Evolutionary conservation across 37 sponge, comb jelly and placozoan genomes (phyloP).

Genomic region (Chondrilla cf. caribensis): DNA sequence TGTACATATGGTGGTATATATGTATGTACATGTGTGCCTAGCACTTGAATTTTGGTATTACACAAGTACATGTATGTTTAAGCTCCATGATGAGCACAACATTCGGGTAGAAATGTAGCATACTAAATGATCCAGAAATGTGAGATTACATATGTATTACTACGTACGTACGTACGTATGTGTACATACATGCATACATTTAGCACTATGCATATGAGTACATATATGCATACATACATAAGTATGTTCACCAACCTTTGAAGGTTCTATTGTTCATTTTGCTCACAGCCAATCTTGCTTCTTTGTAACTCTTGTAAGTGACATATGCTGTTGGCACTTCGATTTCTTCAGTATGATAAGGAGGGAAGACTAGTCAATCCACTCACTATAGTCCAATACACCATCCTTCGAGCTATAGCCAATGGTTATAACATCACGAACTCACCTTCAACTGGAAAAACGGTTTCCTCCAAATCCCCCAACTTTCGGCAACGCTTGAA

Average conservation of each 20-base stretch:
- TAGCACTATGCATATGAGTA: neutral
- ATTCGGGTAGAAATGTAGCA: too few relatives aligned
- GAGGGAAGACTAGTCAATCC: too few relatives aligned
- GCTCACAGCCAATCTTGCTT: conserved; percentile 37
- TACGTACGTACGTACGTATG: too few relatives aligned
- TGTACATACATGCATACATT: neutral
- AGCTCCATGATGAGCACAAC: too few relatives aligned
- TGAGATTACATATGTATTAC: too few relatives aligned
- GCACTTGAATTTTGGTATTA: too few relatives aligned
- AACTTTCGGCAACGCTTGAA: conserved; percentile 38
- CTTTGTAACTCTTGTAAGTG: conserved; percentile 39
- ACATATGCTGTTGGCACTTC: conserved; percentile 38
- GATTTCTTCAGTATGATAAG: neutral
- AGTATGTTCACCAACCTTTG: conserved; percentile 8
- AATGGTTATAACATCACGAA: neutral
- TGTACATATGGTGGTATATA: too few relatives aligned
- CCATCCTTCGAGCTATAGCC: too few relatives aligned
- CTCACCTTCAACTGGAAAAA: conserved; percentile 41
- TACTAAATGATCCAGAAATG: too few relatives aligned
- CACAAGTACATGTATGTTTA: too few relatives aligned
- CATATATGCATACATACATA: neutral
- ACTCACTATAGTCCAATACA: too few relatives aligned
- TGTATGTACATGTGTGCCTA: too few relatives aligned
- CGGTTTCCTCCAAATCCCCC: conserved; percentile 31
- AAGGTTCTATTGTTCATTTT: conserved; percentile 44